Percentiles rank a stretch among this genome's conserved stretches.
phyloP scores from a whole-genome alignment of 2,797 vertebrate species.

The Dendrocincla fuliginosa region DNA sequence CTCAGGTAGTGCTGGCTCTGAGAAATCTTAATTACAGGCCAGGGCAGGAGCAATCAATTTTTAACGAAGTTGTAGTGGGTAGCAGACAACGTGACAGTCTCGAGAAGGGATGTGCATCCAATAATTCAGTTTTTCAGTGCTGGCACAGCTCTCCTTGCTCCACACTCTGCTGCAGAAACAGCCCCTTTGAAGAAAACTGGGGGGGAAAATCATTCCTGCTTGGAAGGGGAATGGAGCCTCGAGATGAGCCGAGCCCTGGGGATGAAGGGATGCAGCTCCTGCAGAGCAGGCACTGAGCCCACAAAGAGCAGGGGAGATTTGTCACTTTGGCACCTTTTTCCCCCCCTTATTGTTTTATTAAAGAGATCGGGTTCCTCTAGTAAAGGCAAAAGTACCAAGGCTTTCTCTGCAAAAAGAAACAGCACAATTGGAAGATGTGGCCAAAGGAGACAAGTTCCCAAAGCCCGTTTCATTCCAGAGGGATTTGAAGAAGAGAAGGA shows the following conservation, averaged over 20 bases:
- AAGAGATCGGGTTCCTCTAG: background rate
- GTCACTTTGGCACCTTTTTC: accelerated
- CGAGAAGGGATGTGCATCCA: background rate
- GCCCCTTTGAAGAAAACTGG: background rate
- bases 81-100: background rate
- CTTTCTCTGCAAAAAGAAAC: background rate
- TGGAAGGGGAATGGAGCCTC: background rate
- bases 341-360: background rate
- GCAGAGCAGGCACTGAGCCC: background rate
- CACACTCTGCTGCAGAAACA: background rate
- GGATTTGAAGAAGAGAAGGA: background rate
- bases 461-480: background rate
- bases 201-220: background rate
- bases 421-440: accelerated
- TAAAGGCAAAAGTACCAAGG: background rate
- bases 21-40: background rate
- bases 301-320: background rate
- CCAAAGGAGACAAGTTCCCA: background rate
- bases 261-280: background rate
- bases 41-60: background rate
- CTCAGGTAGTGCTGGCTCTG: background rate
- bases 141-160: background rate
- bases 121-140: background rate
- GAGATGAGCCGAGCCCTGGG: background rate
- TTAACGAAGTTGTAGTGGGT: accelerated